phyloP scores from a whole-genome alignment of 1,140 invertebrate genomes.

The Glossosoma conforme region DNA sequence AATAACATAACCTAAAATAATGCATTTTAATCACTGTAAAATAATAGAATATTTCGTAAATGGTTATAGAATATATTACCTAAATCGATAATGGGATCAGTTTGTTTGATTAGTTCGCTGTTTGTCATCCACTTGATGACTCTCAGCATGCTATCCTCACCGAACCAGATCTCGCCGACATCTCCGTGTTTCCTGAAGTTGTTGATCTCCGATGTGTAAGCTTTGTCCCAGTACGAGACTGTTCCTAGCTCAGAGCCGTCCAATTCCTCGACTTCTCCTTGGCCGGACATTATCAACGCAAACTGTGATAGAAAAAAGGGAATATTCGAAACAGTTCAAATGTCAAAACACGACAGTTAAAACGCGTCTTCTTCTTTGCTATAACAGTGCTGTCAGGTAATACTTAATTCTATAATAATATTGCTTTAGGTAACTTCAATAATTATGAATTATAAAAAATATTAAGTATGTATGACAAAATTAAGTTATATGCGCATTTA shows the following conservation, averaged over 20 bases:
- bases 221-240: constrained; percentile 77
- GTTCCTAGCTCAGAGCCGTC: constrained; percentile 73
- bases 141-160: constrained; percentile 70
- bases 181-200: constrained; percentile 83
- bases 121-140: constrained; percentile 63
- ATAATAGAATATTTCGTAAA: not conserved
- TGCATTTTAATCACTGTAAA: too few relatives aligned
- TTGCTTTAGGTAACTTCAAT: too few relatives aligned
- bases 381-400: too few relatives aligned
- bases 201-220: constrained; percentile 73
- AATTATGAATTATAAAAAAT: too few relatives aligned
- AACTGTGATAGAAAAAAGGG: too few relatives aligned
- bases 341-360: too few relatives aligned
- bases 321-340: too few relatives aligned
- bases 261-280: constrained; percentile 50
- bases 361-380: too few relatives aligned
- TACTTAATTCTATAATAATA: too few relatives aligned
- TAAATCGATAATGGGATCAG: constrained; percentile 59
- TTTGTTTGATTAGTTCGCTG: constrained; percentile 38
- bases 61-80: constrained; percentile 35
- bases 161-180: constrained; percentile 91
- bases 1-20: too few relatives aligned
- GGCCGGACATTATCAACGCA: constrained; percentile 2
- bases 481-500: too few relatives aligned
- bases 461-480: too few relatives aligned